Evolutionary conservation across 2,113 vertebrate genomes (phyloP), one percentile per base, ranked within the genome.

Genomic region (Bostrychus sinensis): DNA sequence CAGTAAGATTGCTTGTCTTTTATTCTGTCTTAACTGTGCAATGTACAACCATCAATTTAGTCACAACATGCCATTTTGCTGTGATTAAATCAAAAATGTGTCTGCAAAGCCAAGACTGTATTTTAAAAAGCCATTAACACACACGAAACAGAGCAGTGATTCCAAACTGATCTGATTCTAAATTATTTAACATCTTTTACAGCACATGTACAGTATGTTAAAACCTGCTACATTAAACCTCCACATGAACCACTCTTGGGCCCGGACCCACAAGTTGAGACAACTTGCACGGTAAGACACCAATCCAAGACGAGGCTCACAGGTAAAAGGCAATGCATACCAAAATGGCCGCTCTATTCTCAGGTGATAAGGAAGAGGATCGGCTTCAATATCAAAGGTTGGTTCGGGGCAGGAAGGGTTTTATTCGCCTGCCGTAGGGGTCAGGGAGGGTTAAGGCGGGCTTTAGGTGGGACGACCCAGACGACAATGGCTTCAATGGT

Each of bases 311-410:
- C 43, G 55, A 57, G 39, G 61, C 38, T 23, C 10, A 6, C 42
- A 4, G 28, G 23, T 42, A 46, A 56, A 75, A 85, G 72, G 25
- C 68, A 86, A 82, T 88, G 84, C 80, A 88, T 84, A 76, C 65
- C 68, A 87, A 82, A 74, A 34, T 46, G 43, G 69, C 56, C 50
- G 63, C 28, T 78, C 70, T 38, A 76, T 78, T 41, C 77, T 66
- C 36, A 56, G 62, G 62, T 16, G 55, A 54, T 42, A 56, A 57
- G 46, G 38, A 66, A 69, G 26, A 67, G 61, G 62, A 65, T 80
- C 58, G 42, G 45, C 14, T 56, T 50, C 37, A 4, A 25, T 76
- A 62, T 3, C 46, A 57, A 65, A 56, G 45, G 46, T 51, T 38
- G 54, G 28, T 10, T 11, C 32, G 43, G 43, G 41, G 20, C n/a